These are phyloP conservation scores for Hirtodrosophila trivittata DNA, from an alignment of 2,888 invertebrate genomes.

Conservation along the genomic window DNA sequence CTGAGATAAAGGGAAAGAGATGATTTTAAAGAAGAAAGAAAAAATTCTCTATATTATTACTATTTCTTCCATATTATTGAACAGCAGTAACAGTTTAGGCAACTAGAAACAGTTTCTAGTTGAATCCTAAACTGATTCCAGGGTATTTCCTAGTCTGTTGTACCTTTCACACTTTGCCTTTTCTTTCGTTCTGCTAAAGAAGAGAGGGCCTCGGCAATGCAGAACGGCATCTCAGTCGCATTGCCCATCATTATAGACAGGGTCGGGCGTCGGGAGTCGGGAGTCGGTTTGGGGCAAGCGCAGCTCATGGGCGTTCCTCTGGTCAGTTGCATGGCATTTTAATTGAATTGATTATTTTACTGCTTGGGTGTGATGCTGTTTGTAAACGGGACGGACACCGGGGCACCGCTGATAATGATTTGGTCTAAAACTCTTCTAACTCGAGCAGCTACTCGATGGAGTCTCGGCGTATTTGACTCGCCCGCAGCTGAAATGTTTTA, in stretches of 20 bases:
- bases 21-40: too few relatives aligned
- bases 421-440: conserved; percentile 36
- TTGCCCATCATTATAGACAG: conserved; percentile 71
- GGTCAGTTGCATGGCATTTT: conserved; percentile 76
- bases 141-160: neutral
- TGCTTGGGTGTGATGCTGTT: conserved; percentile 76
- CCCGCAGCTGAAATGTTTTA: conserved; percentile 64
- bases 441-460: conserved; percentile 15
- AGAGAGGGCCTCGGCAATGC: conserved; percentile 50
- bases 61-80: too few relatives aligned
- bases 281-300: conserved; percentile 33
- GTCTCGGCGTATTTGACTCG: conserved; percentile 31
- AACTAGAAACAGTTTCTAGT: too few relatives aligned
- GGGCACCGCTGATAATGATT: conserved; percentile 63
- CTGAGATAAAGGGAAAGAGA: too few relatives aligned
- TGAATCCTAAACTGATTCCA: too few relatives aligned
- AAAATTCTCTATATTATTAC: too few relatives aligned
- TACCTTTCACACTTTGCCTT: neutral
- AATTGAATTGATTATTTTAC: conserved; percentile 79
- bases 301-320: conserved; percentile 52
- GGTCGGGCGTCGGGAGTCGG: neutral
- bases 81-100: too few relatives aligned
- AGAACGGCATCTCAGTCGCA: conserved; percentile 29
- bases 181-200: conserved; percentile 16
- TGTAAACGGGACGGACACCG: conserved; percentile 20